Conservation (phyloP, 2,797 vertebrate genomes). For the Buceros bicornis region DNA sequence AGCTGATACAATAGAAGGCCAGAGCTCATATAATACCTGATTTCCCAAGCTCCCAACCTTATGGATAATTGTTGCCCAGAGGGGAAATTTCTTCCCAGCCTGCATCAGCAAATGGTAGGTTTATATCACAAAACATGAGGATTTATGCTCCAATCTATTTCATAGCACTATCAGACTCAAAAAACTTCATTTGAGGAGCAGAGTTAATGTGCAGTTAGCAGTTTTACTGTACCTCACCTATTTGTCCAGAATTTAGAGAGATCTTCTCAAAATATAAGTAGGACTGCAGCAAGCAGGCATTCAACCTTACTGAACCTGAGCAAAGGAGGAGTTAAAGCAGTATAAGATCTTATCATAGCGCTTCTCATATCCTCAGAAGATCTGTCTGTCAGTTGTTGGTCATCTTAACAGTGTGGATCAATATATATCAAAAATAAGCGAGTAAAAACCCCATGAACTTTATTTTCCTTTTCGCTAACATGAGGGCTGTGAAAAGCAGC, state of each 20-base stretch:
- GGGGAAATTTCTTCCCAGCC: constrained; percentile 59
- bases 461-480: not conserved
- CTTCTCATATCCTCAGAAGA: constrained; percentile 10
- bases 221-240: constrained; percentile 41
- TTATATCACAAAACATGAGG: constrained; percentile 63
- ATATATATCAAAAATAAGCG: constrained; percentile 17
- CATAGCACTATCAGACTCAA: not conserved
- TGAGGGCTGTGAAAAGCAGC: not conserved
- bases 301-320: not conserved
- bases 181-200: constrained; percentile 57
- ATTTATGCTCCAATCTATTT: constrained; percentile 62
- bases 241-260: constrained; percentile 59
- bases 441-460: not conserved
- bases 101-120: constrained; percentile 49
- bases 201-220: constrained; percentile 53
- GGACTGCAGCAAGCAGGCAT: not conserved
- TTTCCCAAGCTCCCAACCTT: constrained; percentile 55
- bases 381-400: not conserved
- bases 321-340: not conserved
- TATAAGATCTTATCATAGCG: not conserved
- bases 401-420: not conserved
- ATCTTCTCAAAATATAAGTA: constrained; percentile 27
- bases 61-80: constrained; percentile 63
- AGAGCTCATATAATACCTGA: constrained; percentile 54
- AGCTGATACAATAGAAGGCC: constrained; percentile 47